Conservation (phyloP, 1,140 invertebrate genomes). For the Oedothorax gibbosus region DNA sequence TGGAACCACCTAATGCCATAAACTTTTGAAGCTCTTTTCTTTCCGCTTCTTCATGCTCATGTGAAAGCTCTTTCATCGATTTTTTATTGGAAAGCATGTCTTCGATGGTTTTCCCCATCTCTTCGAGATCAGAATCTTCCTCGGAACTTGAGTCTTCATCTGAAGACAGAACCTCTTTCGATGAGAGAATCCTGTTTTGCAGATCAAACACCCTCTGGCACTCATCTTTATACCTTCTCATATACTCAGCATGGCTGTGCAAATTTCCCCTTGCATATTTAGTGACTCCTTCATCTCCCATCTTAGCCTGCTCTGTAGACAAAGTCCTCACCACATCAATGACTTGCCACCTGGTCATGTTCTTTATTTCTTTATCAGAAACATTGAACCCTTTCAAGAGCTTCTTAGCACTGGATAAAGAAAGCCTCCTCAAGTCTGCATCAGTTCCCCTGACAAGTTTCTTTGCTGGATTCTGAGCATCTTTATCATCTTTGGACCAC, state of each 20-base stretch:
- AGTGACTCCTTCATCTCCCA: constrained; percentile 95
- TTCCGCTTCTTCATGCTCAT: constrained; percentile 96
- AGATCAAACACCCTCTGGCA: constrained; percentile 98
- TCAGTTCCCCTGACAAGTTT: constrained; percentile 98
- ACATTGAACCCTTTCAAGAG: constrained; percentile 96
- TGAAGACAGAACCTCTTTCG: constrained; percentile 92
- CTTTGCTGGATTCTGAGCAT: constrained; percentile 84
- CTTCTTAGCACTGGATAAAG: constrained; percentile 95
- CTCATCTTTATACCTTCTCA: constrained; percentile 98
- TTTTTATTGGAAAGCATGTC: constrained; percentile 98
- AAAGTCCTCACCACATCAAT: constrained; percentile 98
- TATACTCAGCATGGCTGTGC: constrained; percentile 98
- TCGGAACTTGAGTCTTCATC: constrained; percentile 84
- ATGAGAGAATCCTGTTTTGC: constrained; percentile 94
- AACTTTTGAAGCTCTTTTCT: constrained; percentile 93
- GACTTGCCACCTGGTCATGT: constrained; percentile 94
- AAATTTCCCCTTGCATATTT: constrained; percentile 98
- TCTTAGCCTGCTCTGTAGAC: constrained; percentile 98
- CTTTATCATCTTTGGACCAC: constrained; percentile 67
- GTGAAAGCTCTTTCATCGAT: constrained; percentile 86
- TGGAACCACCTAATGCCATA: constrained; percentile 77
- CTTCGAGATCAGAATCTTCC: constrained; percentile 95
- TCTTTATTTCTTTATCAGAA: constrained; percentile 97
- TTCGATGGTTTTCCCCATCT: constrained; percentile 97
- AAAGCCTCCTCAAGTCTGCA: constrained; percentile 94